Conservation (phyloP, 2,797 vertebrate species). For the Paramormyrops hopkinsi region DNA sequence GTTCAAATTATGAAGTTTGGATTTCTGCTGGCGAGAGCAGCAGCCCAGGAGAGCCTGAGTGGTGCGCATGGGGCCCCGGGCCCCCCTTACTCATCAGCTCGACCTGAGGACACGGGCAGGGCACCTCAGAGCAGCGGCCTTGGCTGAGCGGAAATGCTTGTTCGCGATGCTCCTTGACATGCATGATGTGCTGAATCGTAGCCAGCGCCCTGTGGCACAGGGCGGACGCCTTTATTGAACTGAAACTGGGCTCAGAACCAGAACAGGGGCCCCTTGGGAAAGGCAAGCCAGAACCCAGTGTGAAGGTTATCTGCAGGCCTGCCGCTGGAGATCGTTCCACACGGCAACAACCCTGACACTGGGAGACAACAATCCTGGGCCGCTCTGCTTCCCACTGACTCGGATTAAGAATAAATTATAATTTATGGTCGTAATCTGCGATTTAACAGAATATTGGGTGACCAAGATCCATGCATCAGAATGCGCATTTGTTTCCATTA, state of each 20-base stretch:
- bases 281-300: background rate
- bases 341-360: background rate
- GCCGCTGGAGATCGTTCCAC: background rate
- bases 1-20: background rate
- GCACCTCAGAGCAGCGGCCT: background rate
- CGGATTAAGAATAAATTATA: background rate
- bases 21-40: background rate
- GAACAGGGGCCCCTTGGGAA: background rate
- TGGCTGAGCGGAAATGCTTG: background rate
- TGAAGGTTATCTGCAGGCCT: background rate
- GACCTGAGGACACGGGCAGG: background rate
- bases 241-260: background rate
- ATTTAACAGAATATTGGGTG: background rate
- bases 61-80: no score
- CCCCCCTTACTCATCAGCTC: background rate
- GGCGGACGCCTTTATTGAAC: background rate
- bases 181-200: background rate
- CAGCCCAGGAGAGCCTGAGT: background rate
- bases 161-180: background rate
- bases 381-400: background rate
- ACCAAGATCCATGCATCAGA: background rate
- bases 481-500: background rate
- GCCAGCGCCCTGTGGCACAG: background rate
- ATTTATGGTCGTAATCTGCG: background rate
- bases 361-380: background rate